Percentiles rank a stretch among this genome's conserved stretches.
Conservation (phyloP, 92 coral and sea anemone species). For the Epizoanthus fatuus region DNA sequence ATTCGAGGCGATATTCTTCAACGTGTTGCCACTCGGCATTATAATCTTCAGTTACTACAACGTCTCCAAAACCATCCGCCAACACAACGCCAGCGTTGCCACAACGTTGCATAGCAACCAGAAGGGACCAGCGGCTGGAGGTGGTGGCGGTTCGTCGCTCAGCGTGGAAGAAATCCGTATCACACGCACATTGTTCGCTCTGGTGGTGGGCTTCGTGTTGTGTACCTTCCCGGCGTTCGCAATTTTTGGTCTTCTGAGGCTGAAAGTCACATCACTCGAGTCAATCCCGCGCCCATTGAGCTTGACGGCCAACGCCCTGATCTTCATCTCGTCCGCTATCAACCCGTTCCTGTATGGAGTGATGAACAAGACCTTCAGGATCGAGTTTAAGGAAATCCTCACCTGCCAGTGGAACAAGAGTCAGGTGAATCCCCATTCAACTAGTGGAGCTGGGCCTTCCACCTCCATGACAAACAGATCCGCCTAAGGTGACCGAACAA, state of each 20-base stretch:
- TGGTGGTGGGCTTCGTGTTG: conserved; percentile 33
- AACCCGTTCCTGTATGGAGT: conserved; percentile 43
- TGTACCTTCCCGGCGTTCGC: conserved; percentile 43
- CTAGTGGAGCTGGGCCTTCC: conserved; percentile 13
- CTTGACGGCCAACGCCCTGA: conserved; percentile 36
- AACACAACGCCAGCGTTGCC: conserved; percentile 31
- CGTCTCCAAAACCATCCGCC: conserved; percentile 42
- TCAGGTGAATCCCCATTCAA: not conserved
- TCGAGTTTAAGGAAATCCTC: conserved; percentile 36
- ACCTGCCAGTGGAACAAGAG: not conserved
- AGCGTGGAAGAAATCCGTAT: conserved; percentile 45
- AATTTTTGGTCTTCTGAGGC: conserved; percentile 44
- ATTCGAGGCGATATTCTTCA: conserved; percentile 40
- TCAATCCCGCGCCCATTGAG: conserved; percentile 34
- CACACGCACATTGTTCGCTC: conserved; percentile 33
- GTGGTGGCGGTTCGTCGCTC: conserved; percentile 28
- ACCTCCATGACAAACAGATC: conserved; percentile 19
- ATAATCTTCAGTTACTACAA: conserved; percentile 48
- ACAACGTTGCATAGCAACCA: conserved; percentile 40
- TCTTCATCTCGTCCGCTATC: conserved; percentile 41
- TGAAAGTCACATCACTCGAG: conserved; percentile 19
- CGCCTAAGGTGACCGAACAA: no score
- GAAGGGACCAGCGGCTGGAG: not conserved
- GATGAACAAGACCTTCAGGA: conserved; percentile 38
- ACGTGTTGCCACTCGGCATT: conserved; percentile 22